Conservation (phyloP, 2,797 vertebrate genomes). For the Craterocephalus amniculus region DNA sequence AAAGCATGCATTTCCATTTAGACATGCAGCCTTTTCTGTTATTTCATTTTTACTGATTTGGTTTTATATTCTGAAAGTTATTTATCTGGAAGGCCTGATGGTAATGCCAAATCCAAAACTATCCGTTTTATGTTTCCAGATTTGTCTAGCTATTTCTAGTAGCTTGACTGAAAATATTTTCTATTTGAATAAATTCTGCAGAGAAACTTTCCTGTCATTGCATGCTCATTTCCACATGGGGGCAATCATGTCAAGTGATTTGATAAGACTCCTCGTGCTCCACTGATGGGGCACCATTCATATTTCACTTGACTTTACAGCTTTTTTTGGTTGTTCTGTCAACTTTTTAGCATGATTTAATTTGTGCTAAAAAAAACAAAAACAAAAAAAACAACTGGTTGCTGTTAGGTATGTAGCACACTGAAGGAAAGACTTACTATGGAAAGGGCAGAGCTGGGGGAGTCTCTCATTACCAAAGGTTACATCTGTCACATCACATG, state of each 20-base stretch:
- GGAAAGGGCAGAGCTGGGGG: constrained; percentile 62
- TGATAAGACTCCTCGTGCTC: background rate
- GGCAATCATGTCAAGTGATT: constrained; percentile 58
- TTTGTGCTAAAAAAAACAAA: constrained; percentile 4
- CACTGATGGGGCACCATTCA: background rate
- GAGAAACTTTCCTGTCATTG: constrained; percentile 27
- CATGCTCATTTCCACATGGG: constrained; percentile 56
- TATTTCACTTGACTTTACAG: background rate
- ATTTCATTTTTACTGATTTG: background rate
- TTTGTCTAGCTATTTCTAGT: background rate
- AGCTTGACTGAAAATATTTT: constrained; percentile 14
- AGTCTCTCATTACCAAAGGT: constrained; percentile 65
- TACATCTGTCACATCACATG: constrained; percentile 30
- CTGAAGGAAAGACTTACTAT: constrained; percentile 9
- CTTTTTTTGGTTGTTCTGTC: constrained; percentile 16
- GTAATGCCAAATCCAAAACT: constrained; percentile 7
- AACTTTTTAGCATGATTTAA: constrained; percentile 30
- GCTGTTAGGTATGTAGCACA: constrained; percentile 22
- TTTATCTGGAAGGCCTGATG: background rate
- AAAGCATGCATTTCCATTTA: background rate
- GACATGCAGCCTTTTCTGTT: background rate
- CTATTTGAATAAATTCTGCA: constrained; percentile 35
- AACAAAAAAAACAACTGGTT: constrained; percentile 7
- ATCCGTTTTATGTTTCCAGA: background rate
- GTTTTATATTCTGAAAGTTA: background rate